Conservation (phyloP, 2,113 vertebrate genomes). For the Colistium nudipinnis region DNA sequence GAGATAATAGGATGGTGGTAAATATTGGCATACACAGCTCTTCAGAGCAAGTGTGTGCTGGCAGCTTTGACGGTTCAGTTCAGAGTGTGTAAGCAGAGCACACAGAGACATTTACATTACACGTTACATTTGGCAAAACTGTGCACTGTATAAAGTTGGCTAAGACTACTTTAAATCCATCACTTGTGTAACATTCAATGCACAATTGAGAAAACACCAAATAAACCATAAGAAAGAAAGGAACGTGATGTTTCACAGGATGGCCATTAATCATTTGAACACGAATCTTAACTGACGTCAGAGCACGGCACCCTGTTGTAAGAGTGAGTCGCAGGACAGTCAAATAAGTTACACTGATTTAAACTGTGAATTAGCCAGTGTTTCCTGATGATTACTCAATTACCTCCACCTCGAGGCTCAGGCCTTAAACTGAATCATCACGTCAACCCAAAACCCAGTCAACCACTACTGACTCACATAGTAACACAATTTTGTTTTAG, state of each 20-base stretch:
- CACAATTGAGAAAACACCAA: constrained; percentile 19
- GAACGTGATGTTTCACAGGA: constrained; percentile 35
- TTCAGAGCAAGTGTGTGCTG: constrained; percentile 23
- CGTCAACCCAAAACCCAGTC: constrained; percentile 2
- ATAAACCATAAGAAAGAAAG: not conserved
- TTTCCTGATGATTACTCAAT: constrained; percentile 41
- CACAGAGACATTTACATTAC: constrained; percentile 45
- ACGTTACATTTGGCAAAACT: constrained; percentile 51
- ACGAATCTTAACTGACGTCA: constrained; percentile 28
- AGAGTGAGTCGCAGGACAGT: constrained; percentile 49
- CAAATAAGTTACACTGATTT: constrained; percentile 38
- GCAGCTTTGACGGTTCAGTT: constrained; percentile 37
- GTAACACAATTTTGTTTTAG: constrained; percentile 2
- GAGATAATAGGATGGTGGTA: constrained; percentile 20
- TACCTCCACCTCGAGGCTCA: constrained; percentile 19
- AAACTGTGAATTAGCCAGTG: constrained; percentile 46
- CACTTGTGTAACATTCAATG: constrained; percentile 32
- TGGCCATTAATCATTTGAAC: constrained; percentile 30
- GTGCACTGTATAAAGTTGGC: constrained; percentile 46
- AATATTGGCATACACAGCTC: constrained; percentile 15
- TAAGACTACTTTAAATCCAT: constrained; percentile 26
- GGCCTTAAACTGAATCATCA: constrained; percentile 25
- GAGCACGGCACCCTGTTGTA: constrained; percentile 9
- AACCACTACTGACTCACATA: constrained; percentile 34
- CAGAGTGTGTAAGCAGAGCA: constrained; percentile 46